A percentile compares a stretch with the other conserved stretches of the same genome.
Conservation (phyloP, 37 sponge, comb jelly and placozoan genomes). For the Theonella swinhoei region DNA sequence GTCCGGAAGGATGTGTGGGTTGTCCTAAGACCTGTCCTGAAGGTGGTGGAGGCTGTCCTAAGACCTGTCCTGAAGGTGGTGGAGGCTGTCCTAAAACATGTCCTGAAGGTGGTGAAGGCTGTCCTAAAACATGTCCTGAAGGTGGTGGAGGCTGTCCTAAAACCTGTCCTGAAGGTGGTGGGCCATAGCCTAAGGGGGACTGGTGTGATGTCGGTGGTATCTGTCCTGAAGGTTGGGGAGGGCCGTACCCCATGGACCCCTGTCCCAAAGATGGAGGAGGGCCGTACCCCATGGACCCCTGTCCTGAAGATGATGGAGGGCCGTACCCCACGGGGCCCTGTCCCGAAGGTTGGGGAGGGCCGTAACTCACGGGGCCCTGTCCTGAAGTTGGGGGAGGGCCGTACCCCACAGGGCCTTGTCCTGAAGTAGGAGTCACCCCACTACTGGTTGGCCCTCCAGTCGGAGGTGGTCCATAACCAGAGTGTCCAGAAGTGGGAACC, state of each 20-base stretch:
- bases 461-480: neutral
- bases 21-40: neutral
- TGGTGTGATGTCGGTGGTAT: neutral
- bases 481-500: neutral
- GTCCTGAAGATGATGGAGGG: neutral
- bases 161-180: neutral
- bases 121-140: constrained; percentile 2
- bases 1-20: neutral
- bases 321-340: neutral
- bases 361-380: neutral
- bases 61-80: neutral
- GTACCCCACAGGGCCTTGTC: no score
- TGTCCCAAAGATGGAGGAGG: constrained; percentile 5
- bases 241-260: neutral
- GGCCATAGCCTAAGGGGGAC: neutral
- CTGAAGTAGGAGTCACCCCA: no score
- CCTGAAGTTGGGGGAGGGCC: neutral
- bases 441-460: no score
- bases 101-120: neutral
- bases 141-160: neutral
- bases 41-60: constrained; percentile 16
- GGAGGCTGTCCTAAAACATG: neutral
- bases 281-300: neutral
- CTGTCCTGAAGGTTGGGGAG: neutral
- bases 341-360: neutral